Evolutionary conservation across 2,113 vertebrate genomes (phyloP).

Genomic region (Pogonocichla stellata): DNA sequence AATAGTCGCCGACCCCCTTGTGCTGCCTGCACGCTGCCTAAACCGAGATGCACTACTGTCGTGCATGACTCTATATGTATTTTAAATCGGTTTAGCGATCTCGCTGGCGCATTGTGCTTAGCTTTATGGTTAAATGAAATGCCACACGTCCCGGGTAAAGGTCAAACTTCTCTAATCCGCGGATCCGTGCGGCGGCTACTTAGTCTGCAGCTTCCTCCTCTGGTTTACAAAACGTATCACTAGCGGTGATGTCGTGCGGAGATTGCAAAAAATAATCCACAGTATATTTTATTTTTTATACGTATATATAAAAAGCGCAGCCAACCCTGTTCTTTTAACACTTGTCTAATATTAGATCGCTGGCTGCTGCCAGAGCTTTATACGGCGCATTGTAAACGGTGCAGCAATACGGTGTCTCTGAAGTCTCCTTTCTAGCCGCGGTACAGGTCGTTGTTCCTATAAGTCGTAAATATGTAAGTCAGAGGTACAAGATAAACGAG

Average conservation of each 20-base stretch:
- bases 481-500: conserved; percentile 12
- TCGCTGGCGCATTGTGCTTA: conserved; percentile 49
- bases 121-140: conserved; percentile 65
- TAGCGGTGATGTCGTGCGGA: not conserved
- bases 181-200: conserved; percentile 44
- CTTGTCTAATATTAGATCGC: conserved; percentile 31
- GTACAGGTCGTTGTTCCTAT: not conserved
- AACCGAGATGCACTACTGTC: conserved; percentile 16
- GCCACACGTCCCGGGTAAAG: conserved; percentile 65
- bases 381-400: not conserved
- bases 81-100: conserved; percentile 63
- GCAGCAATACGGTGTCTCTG: not conserved
- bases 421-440: not conserved
- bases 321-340: not conserved
- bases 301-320: not conserved
- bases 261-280: not conserved
- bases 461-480: conserved; percentile 9
- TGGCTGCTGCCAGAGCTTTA: not conserved
- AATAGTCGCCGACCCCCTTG: conserved; percentile 57
- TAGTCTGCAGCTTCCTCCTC: conserved; percentile 48
- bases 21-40: conserved; percentile 1
- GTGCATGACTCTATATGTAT: conserved; percentile 65
- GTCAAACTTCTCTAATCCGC: conserved; percentile 48
- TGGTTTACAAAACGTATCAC: conserved; percentile 16
- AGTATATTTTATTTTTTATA: not conserved